These are phyloP conservation scores for Drosophila greeni DNA, from an alignment of 2,888 invertebrate genomes.

Conservation along the genomic window DNA sequence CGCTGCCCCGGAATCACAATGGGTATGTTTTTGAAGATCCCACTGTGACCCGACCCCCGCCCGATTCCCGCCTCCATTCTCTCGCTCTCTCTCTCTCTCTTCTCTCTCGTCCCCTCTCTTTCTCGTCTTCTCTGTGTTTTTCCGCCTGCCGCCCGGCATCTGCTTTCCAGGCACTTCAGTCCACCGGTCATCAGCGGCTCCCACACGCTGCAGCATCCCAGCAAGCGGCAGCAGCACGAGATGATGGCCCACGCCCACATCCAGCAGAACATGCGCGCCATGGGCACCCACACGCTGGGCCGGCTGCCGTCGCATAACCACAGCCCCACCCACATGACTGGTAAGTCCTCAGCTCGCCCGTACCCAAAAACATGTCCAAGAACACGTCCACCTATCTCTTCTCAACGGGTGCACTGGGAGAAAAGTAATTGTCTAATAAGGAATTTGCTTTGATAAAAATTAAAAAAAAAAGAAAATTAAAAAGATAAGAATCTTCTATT, in stretches of 20 bases:
- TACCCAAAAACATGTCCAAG: slow-evolving; percentile 9
- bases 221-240: slow-evolving; percentile 78
- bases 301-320: slow-evolving; percentile 83
- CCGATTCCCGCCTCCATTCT: slow-evolving; percentile 48
- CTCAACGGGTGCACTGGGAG: slow-evolving; percentile 11
- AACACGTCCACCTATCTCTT: slow-evolving; percentile 15
- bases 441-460: neutral
- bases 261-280: slow-evolving; percentile 80
- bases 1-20: slow-evolving; percentile 79
- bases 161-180: slow-evolving; percentile 77
- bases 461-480: neutral
- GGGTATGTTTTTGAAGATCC: slow-evolving; percentile 73
- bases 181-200: slow-evolving; percentile 79
- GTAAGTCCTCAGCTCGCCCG: slow-evolving; percentile 65
- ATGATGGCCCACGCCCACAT: slow-evolving; percentile 80
- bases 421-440: neutral
- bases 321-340: slow-evolving; percentile 81
- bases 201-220: slow-evolving; percentile 79
- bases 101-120: slow-evolving; percentile 34
- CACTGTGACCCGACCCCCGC: slow-evolving; percentile 34
- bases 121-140: neutral
- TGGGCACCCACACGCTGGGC: slow-evolving; percentile 84
- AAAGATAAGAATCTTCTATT: neutral
- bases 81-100: slow-evolving; percentile 37
- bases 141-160: slow-evolving; percentile 5